phyloP scores from a whole-genome alignment of 1,140 invertebrate genomes.

The Listronotus oregonensis region DNA sequence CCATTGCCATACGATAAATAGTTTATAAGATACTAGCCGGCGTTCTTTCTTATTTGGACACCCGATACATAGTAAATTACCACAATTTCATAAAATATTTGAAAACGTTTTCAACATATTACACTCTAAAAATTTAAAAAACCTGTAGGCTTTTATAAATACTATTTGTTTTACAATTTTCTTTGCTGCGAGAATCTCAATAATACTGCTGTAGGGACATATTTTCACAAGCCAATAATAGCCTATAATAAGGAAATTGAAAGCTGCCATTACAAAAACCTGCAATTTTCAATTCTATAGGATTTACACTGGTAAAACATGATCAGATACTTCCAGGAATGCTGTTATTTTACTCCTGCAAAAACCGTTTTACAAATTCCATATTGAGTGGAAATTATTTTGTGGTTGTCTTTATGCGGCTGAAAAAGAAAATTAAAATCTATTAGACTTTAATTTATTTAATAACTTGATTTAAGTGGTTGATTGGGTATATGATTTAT shows the following conservation, averaged over 20 bases:
- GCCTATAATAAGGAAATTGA: slow-evolving; percentile 19
- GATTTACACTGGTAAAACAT: slow-evolving; percentile 13
- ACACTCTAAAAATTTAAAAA: no score
- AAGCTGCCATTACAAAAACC: slow-evolving; percentile 6
- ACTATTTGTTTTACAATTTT: no score
- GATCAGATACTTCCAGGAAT: slow-evolving; percentile 16
- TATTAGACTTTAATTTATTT: no score
- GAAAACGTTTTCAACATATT: no score
- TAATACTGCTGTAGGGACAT: neutral
- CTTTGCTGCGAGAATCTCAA: neutral
- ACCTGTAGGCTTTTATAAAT: no score
- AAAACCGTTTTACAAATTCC: slow-evolving; percentile 10
- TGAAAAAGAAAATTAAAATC: neutral
- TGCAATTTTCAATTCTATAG: slow-evolving; percentile 4
- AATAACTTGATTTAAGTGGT: no score
- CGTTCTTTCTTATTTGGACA: no score
- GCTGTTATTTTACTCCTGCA: neutral
- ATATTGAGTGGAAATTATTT: slow-evolving; percentile 3
- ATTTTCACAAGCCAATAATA: slow-evolving; percentile 1
- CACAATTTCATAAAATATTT: no score
- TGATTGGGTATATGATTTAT: no score
- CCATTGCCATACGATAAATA: no score
- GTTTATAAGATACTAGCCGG: no score
- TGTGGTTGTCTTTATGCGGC: neutral
- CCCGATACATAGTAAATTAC: no score